Base-by-base conservation (phyloP, 2,888 invertebrate species). In the Himalopsyche japonica region DNA sequence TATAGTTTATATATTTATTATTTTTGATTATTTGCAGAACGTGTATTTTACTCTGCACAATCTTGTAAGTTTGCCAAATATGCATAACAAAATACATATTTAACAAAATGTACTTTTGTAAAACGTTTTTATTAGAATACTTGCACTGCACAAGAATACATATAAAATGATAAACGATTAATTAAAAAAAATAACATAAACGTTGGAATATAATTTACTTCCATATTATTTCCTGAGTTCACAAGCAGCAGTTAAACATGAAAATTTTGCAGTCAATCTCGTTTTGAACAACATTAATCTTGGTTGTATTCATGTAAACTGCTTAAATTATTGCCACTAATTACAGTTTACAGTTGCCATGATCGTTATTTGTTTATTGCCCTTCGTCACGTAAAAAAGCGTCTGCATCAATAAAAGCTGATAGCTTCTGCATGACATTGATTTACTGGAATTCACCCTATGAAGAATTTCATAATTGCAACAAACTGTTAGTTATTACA, bases 291-390 rank as follows among this genome's bases (percentile, higher is more conserved):
- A 48, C 83, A 83, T 83, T 76, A 83, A 83, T 83, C 80, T 80
- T 70, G 47, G 64, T 64, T 64, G 83, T 80, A 79, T 79, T 83
- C 83, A 80, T 76, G 83, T 83, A 83, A 83, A 80, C 83, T 83
- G 83, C 79, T 83, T 83, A 83, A 83, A 76, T 83, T 83, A 83
- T 83, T 83, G 83, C 83, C 83, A 70, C 80, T 83, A 83, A 83
- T 83, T 83, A 83, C 83, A 83, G 83, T 79, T 76, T 79, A 83
- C 79, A 83, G 80, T 70, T 80, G 83, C 80, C 83, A 83, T 79
- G 83, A 83, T 76, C 80, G 79, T 20, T 30, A 32, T 82, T 80
- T 80, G 83, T 83, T 83, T 83, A 83, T 83, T 83, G 70, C 83
- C 49, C 34, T 49, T 70, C 80, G 83, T 83, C 83, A 83, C 83